Evolutionary conservation across 2,113 vertebrate species (phyloP), one percentile per base, ranked within the genome.

Genomic region (Pheucticus melanocephalus): DNA sequence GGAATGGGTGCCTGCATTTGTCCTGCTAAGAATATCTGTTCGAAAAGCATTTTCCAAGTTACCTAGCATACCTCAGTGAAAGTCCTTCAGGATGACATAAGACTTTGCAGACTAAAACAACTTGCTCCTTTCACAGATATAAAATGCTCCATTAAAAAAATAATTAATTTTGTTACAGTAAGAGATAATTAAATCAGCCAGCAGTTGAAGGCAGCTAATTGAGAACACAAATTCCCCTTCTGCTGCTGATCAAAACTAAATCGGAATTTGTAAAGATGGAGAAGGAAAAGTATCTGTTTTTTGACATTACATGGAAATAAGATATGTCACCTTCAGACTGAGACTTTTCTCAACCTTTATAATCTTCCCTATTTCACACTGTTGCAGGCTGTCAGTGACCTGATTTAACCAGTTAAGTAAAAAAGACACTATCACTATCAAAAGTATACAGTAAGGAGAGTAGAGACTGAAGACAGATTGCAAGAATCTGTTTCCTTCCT

Each of bases 121-220:
- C 47, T 78, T 54, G 30, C 21, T 75, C 22, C 82, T 86, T 78
- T 51, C 31, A 81, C 22, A 72, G 59, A 86, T 37, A 47, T 33
- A 60, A 83, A 94, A 45, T 3, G 8, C 23, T 63, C 47, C 20
- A 82, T 85, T 86, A 85, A 90, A 91, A 91, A 92, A 77, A 56
- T 23, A 28, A 73, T 85, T 76, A 42, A 48, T 86, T 86, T 88
- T 73, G 21, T 80, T 94, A 88, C 59, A 91, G 31, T 48, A 93
- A 88, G 63, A 88, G 45, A 79, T 73, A 88, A 90, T 90, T 82
- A 83, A 94, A 94, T 95, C 83, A 93, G 28, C 24, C 39, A 68
- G 70, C 53, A 93, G 35, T 27, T 85, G 23, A 89, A 89, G 66
- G 50, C 48, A 87, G 50, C 10, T 54, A 77, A 5, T 5, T 88